Evolutionary conservation across 92 coral and sea anemone species (phyloP).

Genomic region (Phenganax marumi): DNA sequence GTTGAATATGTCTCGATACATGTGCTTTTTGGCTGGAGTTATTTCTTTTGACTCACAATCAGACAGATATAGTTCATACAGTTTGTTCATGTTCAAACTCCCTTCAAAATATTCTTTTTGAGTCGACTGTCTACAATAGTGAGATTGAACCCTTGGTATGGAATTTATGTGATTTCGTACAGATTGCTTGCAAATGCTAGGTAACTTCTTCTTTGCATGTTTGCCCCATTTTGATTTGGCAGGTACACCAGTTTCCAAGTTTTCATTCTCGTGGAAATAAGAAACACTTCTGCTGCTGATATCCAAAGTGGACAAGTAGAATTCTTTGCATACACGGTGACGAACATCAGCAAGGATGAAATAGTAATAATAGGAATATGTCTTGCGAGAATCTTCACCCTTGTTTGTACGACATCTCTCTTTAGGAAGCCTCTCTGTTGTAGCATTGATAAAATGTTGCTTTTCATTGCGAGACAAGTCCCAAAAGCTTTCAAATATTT

Average conservation of each 20-base stretch:
- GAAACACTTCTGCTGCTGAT: constrained; percentile 2
- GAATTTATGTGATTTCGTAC: not conserved
- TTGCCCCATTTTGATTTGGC: constrained; percentile 6
- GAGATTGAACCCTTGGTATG: not conserved
- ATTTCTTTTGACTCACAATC: not conserved
- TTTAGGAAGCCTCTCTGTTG: too few species aligned
- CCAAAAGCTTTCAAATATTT: too few species aligned
- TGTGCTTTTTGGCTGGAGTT: constrained; percentile 3
- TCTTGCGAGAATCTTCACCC: too few species aligned
- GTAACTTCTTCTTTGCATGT: constrained; percentile 6
- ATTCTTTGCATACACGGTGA: too few species aligned
- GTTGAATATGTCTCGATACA: not conserved
- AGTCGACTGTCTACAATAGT: not conserved
- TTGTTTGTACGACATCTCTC: too few species aligned
- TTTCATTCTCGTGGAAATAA: not conserved
- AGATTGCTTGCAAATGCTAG: not conserved
- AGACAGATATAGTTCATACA: not conserved
- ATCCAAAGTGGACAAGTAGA: not conserved
- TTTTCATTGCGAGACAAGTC: too few species aligned
- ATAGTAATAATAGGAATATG: too few species aligned
- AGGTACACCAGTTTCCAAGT: constrained; percentile 9
- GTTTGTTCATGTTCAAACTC: constrained; percentile 4
- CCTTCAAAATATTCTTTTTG: not conserved
- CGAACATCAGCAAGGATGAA: too few species aligned
- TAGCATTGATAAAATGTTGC: too few species aligned